phyloP scores from a whole-genome alignment of 2,797 vertebrate species.

The Pipistrellus pipistrellus region DNA sequence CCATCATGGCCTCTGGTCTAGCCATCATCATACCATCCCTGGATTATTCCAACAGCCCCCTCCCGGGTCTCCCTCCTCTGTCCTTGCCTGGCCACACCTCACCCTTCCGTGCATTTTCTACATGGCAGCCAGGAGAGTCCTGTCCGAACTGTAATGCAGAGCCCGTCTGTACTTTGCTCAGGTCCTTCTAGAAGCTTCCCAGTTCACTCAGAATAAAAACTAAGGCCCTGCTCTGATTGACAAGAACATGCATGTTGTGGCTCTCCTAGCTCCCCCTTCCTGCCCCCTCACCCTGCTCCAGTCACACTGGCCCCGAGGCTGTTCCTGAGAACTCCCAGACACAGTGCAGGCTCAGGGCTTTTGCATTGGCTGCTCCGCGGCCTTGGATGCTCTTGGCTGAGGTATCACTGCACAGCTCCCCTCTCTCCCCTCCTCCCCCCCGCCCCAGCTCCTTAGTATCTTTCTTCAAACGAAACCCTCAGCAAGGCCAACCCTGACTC shows the following conservation, averaged over 20 bases:
- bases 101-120: not conserved
- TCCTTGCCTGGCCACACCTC: not conserved
- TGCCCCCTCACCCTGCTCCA: not conserved
- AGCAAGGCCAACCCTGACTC: not conserved
- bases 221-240: not conserved
- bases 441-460: not conserved
- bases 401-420: not conserved
- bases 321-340: not conserved
- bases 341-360: not conserved
- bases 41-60: not conserved
- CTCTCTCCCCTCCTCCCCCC: not conserved
- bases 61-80: not conserved
- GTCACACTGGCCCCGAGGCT: not conserved
- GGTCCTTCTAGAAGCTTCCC: not conserved
- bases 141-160: not conserved
- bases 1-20: accelerated
- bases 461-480: not conserved
- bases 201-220: not conserved
- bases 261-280: not conserved
- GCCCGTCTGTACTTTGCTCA: not conserved
- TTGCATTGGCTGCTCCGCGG: not conserved
- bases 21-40: not conserved
- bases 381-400: not conserved
- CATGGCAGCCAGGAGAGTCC: not conserved
- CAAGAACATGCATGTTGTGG: not conserved